These are phyloP conservation scores for Hyles vespertilio DNA, from an alignment of 1,140 invertebrate species.

Conservation along the genomic window DNA sequence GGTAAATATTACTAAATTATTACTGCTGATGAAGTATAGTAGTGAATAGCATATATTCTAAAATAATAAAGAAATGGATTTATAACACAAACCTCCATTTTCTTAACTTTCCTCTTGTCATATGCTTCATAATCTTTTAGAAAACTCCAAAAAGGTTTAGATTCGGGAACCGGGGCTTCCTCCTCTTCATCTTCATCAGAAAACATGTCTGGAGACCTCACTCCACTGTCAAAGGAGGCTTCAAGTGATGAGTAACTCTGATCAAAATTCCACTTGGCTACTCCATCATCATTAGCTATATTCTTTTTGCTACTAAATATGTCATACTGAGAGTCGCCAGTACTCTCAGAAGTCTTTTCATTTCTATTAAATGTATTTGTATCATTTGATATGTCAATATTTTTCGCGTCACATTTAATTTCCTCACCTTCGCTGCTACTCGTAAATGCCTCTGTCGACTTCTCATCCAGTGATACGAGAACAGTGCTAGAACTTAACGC, in stretches of 20 bases:
- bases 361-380: conserved; percentile 26
- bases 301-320: conserved; percentile 37
- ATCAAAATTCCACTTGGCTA: conserved; percentile 55
- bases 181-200: conserved; percentile 70
- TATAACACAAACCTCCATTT: conserved; percentile 50
- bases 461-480: conserved; percentile 35
- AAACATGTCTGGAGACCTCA: conserved; percentile 77
- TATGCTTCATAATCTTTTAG: conserved; percentile 57
- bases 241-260: conserved; percentile 65
- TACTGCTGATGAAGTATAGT: no score
- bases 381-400: conserved; percentile 21
- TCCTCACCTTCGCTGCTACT: conserved; percentile 16
- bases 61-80: no score
- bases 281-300: conserved; percentile 29
- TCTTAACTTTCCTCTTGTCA: conserved; percentile 62
- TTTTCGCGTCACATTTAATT: conserved; percentile 8
- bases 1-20: no score
- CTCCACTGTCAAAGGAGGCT: conserved; percentile 67
- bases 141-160: conserved; percentile 56
- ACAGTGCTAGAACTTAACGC: conserved; percentile 45
- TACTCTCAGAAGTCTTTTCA: conserved; percentile 38
- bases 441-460: conserved; percentile 12
- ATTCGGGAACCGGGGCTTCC: conserved; percentile 22
- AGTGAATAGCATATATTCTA: no score
- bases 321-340: conserved; percentile 43